phyloP scores from a whole-genome alignment of 2,113 vertebrate genomes.

The Chauna torquata region DNA sequence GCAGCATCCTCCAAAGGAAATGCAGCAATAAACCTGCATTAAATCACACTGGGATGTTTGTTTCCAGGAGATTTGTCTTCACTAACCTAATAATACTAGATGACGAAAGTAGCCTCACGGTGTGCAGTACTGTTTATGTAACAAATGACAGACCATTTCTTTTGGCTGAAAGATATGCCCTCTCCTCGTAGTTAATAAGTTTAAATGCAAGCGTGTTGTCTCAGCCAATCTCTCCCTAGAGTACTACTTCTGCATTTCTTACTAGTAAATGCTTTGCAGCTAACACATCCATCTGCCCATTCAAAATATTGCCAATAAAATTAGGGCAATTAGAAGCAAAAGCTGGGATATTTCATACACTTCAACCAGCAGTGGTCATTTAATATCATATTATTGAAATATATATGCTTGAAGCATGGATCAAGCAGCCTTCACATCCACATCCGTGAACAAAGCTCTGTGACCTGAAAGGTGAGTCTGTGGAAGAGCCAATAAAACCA shows the following conservation, averaged over 20 bases:
- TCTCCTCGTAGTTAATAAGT: not conserved
- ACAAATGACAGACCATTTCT: not conserved
- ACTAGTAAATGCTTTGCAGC: not conserved
- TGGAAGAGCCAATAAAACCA: not conserved
- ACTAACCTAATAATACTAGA: not conserved
- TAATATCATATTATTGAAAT: not conserved
- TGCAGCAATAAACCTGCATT: not conserved
- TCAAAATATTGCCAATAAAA: not conserved
- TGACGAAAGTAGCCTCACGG: not conserved
- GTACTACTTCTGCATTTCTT: not conserved
- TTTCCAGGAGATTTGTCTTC: not conserved
- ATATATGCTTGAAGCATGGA: not conserved
- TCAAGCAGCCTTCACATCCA: not conserved
- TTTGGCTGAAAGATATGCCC: not conserved
- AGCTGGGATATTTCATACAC: not conserved
- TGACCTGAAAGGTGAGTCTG: not conserved
- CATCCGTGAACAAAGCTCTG: fast-evolving
- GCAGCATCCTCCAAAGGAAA: not conserved
- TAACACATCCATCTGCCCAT: not conserved
- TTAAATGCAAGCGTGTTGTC: not conserved
- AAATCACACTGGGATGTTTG: not conserved
- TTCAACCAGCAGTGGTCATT: not conserved
- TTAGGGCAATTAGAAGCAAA: not conserved
- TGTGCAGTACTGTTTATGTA: not conserved
- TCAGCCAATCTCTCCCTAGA: not conserved